Evolutionary conservation across 1,140 invertebrate genomes (phyloP), one percentile per base, ranked within the genome.

Genomic region (Apis laboriosa): DNA sequence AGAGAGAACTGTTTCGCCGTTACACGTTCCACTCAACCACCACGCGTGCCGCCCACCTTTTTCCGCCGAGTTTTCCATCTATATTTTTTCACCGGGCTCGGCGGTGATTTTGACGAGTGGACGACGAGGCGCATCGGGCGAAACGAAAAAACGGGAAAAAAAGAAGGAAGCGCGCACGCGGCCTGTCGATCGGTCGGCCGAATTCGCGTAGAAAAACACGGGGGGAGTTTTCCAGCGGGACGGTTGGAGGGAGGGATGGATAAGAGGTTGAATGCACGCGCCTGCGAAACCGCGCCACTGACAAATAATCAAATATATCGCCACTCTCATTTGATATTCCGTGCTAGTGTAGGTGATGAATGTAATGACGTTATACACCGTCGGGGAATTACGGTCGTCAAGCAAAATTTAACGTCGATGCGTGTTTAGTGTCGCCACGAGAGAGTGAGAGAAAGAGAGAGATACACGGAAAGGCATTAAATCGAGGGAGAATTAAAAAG

Each of bases 41-140:
- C 4, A 7, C 34, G 34, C 86, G 87, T 88, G 86, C 77, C 85
- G 5, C 34, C 34, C 34, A 71, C 60, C 64, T 80, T 84, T 84
- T 85, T 77, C 80, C 72, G 68, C 80, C 72, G 68, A 43, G 51
- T 68, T 85, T 90, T 81, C 76, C 63, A 76, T n/a, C 61, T 66
- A 84, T 71, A 86, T 89, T 92, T 90, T 43, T 43, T 3, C 4
- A 7, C 85, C 83, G 17, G 71, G 56, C 80, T 66, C 82, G 89
- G 83, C 75, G 92, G 91, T 90, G 92, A 93, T 92, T 93, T 94
- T 93, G 91, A 93, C 88, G 92, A 91, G 90, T 91, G 92, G 88
- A 89, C 89, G 86, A 85, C 74, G 80, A 81, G 84, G 76, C 73
- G 78, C 56, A 77, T 63, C 60, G 28, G 34, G 28, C 34, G 34